Conservation (phyloP, 2,113 vertebrate species). For the Arvicanthis niloticus region DNA sequence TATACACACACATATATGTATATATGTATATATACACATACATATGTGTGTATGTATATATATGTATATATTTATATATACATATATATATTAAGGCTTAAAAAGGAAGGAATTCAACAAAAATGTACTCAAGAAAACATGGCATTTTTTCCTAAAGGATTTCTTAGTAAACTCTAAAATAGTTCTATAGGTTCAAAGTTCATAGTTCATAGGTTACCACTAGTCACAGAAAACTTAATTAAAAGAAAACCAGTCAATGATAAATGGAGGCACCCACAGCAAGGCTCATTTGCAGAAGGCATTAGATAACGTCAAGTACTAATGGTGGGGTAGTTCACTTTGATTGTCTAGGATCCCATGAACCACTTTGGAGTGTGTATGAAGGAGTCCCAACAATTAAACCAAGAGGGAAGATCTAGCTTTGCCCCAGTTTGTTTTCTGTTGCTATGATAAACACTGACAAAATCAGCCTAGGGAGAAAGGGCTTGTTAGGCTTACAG, state of each 20-base stretch:
- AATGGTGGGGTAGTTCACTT: not conserved
- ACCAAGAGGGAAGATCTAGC: not conserved
- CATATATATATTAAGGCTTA: not conserved
- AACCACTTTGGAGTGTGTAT: not conserved
- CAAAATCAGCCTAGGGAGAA: not conserved
- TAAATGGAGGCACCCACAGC: not conserved
- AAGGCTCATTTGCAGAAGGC: not conserved
- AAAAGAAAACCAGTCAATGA: conserved; percentile 26
- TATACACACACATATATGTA: no score
- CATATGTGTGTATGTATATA: not conserved
- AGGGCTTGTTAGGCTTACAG: not conserved
- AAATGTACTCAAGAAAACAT: not conserved
- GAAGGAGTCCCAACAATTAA: not conserved
- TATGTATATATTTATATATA: not conserved
- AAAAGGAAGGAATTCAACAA: not conserved
- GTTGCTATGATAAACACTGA: not conserved
- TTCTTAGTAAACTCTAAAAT: not conserved
- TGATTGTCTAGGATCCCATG: not conserved
- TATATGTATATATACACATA: not conserved
- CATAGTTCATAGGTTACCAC: not conserved
- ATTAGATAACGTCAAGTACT: not conserved
- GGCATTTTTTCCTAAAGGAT: not conserved
- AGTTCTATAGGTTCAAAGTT: not conserved
- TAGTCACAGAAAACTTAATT: conserved; percentile 5
- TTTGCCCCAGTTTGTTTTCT: not conserved